phyloP scores from a whole-genome alignment of 2,888 invertebrate species.

The Drosophila testacea region DNA sequence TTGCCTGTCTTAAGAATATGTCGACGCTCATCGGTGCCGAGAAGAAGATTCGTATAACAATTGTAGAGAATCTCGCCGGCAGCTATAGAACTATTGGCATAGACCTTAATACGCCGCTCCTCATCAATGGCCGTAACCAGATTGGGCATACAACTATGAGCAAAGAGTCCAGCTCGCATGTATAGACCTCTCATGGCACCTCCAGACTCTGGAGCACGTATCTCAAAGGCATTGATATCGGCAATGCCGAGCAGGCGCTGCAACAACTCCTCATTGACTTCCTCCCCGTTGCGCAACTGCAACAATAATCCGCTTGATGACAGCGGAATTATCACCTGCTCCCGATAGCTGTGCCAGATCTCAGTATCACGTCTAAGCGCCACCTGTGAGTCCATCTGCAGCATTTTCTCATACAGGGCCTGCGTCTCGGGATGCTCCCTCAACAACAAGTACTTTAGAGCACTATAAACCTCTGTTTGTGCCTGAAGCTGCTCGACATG shows the following conservation, averaged over 20 bases:
- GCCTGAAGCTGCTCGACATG: constrained; percentile 80
- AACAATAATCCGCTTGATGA: constrained; percentile 59
- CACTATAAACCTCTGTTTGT: constrained; percentile 74
- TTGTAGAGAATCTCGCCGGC: constrained; percentile 88
- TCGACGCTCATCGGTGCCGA: constrained; percentile 90
- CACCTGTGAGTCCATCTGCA: constrained; percentile 87
- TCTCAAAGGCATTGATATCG: constrained; percentile 92
- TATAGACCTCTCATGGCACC: constrained; percentile 89
- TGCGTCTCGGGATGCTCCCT: constrained; percentile 84
- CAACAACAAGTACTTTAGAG: constrained; percentile 86
- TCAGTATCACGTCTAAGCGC: constrained; percentile 86
- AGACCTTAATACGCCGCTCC: constrained; percentile 88
- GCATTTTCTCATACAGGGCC: constrained; percentile 86
- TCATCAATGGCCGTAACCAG: constrained; percentile 90
- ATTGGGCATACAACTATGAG: constrained; percentile 91
- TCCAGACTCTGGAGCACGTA: constrained; percentile 86
- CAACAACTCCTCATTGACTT: constrained; percentile 85
- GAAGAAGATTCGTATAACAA: constrained; percentile 90
- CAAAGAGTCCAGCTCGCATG: constrained; percentile 89
- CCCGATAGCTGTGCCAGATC: constrained; percentile 87
- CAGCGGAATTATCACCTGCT: constrained; percentile 84
- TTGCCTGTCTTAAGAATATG: constrained; percentile 89
- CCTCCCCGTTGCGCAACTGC: constrained; percentile 74
- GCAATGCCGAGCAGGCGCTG: constrained; percentile 90
- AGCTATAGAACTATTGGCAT: constrained; percentile 88